Percentiles rank a stretch among this genome's conserved stretches.
These are phyloP conservation scores for Rhynchomys soricoides DNA, from an alignment of 2,113 vertebrate species.

Conservation along the genomic window DNA sequence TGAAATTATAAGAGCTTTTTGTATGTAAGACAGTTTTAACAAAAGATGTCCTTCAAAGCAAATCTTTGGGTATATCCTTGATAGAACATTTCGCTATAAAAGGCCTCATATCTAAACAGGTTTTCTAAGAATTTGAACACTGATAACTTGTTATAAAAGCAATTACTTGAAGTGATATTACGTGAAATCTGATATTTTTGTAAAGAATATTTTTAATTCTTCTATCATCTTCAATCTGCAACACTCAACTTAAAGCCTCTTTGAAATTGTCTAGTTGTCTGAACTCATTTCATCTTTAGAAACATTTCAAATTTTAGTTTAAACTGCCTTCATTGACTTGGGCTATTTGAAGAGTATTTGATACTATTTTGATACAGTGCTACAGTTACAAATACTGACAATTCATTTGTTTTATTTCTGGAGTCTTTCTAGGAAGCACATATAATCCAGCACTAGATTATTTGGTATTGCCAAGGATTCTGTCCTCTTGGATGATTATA, in stretches of 20 bases:
- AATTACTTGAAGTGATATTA: slow-evolving; percentile 80
- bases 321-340: background rate
- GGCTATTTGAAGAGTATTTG: background rate
- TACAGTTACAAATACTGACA: background rate
- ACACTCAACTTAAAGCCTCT: background rate
- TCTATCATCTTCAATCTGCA: slow-evolving; percentile 88
- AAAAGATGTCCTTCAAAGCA: slow-evolving; percentile 85
- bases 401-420: background rate
- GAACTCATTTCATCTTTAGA: slow-evolving; percentile 1
- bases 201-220: slow-evolving; percentile 83
- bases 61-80: slow-evolving; percentile 87
- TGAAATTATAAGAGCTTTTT: slow-evolving; percentile 70
- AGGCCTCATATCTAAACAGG: slow-evolving; percentile 85
- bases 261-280: background rate
- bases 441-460: background rate
- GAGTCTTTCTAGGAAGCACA: background rate
- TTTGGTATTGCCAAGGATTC: background rate
- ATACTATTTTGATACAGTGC: background rate
- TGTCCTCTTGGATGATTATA: background rate
- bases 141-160: slow-evolving; percentile 88
- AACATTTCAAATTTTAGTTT: background rate
- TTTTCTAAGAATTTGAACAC: slow-evolving; percentile 90
- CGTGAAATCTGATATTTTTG: slow-evolving; percentile 79
- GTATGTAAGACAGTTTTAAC: slow-evolving; percentile 85
- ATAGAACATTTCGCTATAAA: slow-evolving; percentile 86